Evolutionary conservation across 2,797 vertebrate genomes (phyloP).

Genomic region (Sebastes itinus): DNA sequence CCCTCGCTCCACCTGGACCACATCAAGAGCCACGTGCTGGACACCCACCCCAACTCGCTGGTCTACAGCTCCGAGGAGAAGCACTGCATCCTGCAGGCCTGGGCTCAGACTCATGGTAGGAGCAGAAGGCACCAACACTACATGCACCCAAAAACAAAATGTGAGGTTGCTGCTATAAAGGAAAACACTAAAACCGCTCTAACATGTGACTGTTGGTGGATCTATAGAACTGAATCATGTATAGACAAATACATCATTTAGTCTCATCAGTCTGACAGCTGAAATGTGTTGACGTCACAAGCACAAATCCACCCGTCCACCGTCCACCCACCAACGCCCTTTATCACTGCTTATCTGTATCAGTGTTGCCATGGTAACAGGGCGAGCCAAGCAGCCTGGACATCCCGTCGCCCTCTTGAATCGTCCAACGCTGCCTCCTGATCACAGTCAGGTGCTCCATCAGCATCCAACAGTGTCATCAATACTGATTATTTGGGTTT

Average conservation of each 20-base stretch:
- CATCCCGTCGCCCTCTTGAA: background rate
- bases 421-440: background rate
- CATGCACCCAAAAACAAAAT: background rate
- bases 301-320: background rate
- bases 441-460: background rate
- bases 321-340: background rate
- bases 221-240: background rate
- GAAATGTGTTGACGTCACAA: background rate
- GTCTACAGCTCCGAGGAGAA: constrained; percentile 89
- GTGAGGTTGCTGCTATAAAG: background rate
- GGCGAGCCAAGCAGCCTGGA: background rate
- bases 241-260: background rate
- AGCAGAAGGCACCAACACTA: background rate
- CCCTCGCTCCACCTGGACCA: constrained; percentile 91
- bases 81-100: constrained; percentile 89
- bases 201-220: background rate
- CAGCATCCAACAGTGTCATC: background rate
- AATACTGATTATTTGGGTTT: background rate
- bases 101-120: constrained; percentile 84
- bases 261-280: background rate
- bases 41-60: constrained; percentile 88
- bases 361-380: constrained; percentile 13
- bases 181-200: too few species aligned
- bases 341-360: constrained; percentile 11
- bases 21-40: constrained; percentile 91